phyloP scores from a whole-genome alignment of 2,888 invertebrate species.

The Calephelis perditalis region DNA sequence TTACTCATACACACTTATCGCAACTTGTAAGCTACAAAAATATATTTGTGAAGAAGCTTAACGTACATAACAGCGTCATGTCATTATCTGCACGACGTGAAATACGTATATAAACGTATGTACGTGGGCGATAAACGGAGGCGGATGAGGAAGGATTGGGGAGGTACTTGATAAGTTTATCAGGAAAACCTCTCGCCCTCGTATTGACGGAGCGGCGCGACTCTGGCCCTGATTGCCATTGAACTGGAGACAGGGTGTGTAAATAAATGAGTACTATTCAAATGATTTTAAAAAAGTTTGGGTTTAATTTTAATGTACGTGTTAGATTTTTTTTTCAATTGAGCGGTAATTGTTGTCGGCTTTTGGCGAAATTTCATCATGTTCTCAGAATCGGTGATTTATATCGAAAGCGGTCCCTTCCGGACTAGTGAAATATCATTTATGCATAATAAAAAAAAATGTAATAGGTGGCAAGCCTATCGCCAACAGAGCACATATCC shows the following conservation, averaged over 20 bases:
- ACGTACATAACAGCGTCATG: neutral
- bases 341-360: too few relatives aligned
- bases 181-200: conserved; percentile 73
- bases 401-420: too few relatives aligned
- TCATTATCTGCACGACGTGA: conserved; percentile 8
- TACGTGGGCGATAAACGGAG: conserved; percentile 70
- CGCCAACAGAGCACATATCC: too few relatives aligned
- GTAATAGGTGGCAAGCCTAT: too few relatives aligned
- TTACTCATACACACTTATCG: too few relatives aligned
- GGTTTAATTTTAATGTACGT: too few relatives aligned
- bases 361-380: too few relatives aligned
- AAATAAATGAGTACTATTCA: conserved; percentile 29
- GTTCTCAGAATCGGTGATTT: too few relatives aligned
- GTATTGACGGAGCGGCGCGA: conserved; percentile 75
- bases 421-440: too few relatives aligned
- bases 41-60: neutral
- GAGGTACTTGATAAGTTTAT: conserved; percentile 70
- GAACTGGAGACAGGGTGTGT: conserved; percentile 64
- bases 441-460: too few relatives aligned
- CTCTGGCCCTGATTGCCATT: conserved; percentile 70
- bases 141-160: conserved; percentile 41
- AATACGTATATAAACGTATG: conserved; percentile 34
- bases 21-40: neutral
- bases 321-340: too few relatives aligned
- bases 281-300: conserved; percentile 12